Evolutionary conservation across 2,888 invertebrate species (phyloP), one percentile per base, ranked within the genome.

Genomic region (Acleris cristana): DNA sequence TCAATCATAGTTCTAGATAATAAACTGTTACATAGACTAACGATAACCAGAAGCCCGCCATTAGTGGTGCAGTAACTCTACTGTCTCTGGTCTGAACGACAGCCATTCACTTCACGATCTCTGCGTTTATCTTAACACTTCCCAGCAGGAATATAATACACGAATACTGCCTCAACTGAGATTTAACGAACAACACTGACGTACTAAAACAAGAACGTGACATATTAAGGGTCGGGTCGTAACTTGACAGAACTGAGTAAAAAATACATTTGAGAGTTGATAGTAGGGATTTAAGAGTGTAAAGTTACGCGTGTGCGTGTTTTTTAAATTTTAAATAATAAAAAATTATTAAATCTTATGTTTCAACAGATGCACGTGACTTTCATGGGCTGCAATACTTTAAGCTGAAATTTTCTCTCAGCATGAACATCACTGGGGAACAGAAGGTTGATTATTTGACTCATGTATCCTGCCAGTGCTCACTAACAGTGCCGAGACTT

Each of bases 51-150:
- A 58, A 53, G 16, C 64, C 52, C 40, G 30, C n/a, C 64, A 64
- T 64, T 64, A 64, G 53, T 21, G 40, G 58, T 45, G 26, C 58
- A 64, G 52, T 57, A 64, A 64, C 57, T 56, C 40, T 44, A 49
- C 19, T 40, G 48, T 57, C 52, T 64, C 66, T 61, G 52, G 51
- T 23, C 26, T 23, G 56, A 44, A 66, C 66, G 61, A 55, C 56
- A 30, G 44, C 60, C 60, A 65, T 65, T 65, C 55, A 49, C 30
- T 56, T 61, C 66, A 61, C 66, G 56, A 52, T 21, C 45, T 45
- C 14, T 45, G 30, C 61, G 61, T 66, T 66, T 57, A 51, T 45
- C 57, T 48, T 14, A 10, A 51, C 19, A 51, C 21, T 51, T 51
- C 19, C 12, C 48, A 48, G 51, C 26, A 55, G 30, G 6, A 26